Evolutionary conservation across 1,140 invertebrate species (phyloP).

Genomic region (Tetramorium simillimum): DNA sequence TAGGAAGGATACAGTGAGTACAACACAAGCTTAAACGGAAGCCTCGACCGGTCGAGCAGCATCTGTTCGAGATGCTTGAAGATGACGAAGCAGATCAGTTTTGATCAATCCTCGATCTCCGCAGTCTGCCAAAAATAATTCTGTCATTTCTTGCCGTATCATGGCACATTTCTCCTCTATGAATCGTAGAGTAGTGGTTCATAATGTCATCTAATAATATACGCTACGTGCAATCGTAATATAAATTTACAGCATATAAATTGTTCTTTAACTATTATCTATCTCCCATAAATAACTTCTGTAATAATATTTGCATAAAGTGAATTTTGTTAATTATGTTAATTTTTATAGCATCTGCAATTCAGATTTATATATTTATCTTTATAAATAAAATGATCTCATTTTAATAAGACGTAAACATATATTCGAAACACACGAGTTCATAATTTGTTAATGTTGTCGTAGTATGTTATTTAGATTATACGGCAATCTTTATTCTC

Average conservation of each 20-base stretch:
- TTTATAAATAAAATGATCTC: not conserved
- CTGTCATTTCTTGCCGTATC: not conserved
- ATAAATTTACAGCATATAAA: not conserved
- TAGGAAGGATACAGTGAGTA: not conserved
- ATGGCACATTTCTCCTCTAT: not conserved
- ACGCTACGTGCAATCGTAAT: not conserved
- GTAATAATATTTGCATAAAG: not conserved
- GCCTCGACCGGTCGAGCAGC: not conserved
- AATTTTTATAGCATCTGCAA: not conserved
- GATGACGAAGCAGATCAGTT: not conserved
- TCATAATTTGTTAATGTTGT: not conserved
- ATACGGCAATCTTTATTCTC: not conserved
- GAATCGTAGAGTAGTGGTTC: not conserved
- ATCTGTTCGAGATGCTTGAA: not conserved
- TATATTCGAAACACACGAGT: not conserved
- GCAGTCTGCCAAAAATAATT: conserved; percentile 25
- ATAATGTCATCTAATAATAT: not conserved
- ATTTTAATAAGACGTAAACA: not conserved
- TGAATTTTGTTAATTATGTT: not conserved
- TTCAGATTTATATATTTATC: not conserved
- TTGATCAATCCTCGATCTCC: not conserved
- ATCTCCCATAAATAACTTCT: not conserved
- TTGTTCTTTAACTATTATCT: not conserved
- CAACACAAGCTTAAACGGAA: not conserved
- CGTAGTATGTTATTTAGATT: not conserved